Percentiles rank a stretch among this genome's conserved stretches.
Conservation (phyloP, 2,888 invertebrate species). For the Blastobasis lacticolella region DNA sequence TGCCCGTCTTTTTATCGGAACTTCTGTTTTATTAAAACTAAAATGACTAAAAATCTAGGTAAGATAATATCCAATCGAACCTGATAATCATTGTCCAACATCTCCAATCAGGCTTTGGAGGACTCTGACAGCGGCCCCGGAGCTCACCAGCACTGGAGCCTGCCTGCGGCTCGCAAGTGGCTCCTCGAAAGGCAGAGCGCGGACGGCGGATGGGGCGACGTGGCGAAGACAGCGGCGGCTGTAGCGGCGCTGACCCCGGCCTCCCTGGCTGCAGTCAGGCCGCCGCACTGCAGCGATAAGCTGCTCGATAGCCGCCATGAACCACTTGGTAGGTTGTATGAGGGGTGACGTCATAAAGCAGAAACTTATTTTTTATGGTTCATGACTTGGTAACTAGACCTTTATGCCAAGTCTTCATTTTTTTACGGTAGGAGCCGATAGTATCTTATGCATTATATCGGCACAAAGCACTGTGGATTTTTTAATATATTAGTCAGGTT, state of each 20-base stretch:
- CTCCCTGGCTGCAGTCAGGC: conserved; percentile 80
- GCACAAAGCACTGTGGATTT: too few species aligned
- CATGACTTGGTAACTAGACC: too few species aligned
- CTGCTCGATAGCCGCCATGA: conserved; percentile 65
- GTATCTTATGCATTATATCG: too few species aligned
- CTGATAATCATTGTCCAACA: background rate
- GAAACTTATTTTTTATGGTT: too few species aligned
- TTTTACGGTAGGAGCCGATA: too few species aligned
- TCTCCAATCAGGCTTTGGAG: conserved; percentile 77
- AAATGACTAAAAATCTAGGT: too few species aligned
- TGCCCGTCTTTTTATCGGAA: too few species aligned
- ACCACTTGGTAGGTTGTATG: conserved; percentile 54
- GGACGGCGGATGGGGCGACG: conserved; percentile 86
- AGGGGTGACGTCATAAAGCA: too few species aligned
- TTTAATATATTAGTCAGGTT: too few species aligned
- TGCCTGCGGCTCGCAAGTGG: conserved; percentile 84
- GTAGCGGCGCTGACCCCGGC: conserved; percentile 84
- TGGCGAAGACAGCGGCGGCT: conserved; percentile 84
- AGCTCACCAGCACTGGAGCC: conserved; percentile 80
- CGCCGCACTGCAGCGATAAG: conserved; percentile 70
- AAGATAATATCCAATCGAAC: too few species aligned
- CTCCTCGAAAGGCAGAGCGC: conserved; percentile 81
- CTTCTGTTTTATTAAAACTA: too few species aligned
- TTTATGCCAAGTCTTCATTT: too few species aligned
- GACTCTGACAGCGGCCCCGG: conserved; percentile 79